Percentiles rank a stretch among this genome's conserved stretches.
Evolutionary conservation across 2,888 invertebrate species (phyloP).

Genomic region (Patella ulyssiponensis): DNA sequence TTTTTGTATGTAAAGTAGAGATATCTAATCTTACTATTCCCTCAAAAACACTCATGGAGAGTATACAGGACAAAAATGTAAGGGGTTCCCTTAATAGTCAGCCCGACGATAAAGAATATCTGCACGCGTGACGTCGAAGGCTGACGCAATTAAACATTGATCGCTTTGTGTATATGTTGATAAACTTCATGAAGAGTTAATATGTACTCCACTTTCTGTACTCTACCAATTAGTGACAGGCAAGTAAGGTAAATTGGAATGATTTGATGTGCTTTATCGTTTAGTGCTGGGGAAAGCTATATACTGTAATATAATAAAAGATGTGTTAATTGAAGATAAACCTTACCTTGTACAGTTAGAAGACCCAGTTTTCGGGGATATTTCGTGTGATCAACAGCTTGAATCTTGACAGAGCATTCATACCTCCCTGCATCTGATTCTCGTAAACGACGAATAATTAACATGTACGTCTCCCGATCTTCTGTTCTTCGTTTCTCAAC

Average conservation of each 20-base stretch:
- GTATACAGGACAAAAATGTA: too few relatives aligned
- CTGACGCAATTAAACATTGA: too few relatives aligned
- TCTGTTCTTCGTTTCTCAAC: slow-evolving; percentile 42
- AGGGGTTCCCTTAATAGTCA: too few relatives aligned
- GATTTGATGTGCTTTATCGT: not conserved
- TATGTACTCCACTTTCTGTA: too few relatives aligned
- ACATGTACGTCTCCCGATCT: slow-evolving; percentile 55
- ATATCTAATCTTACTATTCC: too few relatives aligned
- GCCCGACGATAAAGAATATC: too few relatives aligned
- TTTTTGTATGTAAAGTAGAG: too few relatives aligned
- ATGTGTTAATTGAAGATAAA: not conserved
- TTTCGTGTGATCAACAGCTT: slow-evolving; percentile 32
- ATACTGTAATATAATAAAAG: not conserved
- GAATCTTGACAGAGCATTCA: slow-evolving; percentile 58
- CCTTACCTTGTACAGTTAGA: slow-evolving; percentile 58
- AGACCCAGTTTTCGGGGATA: slow-evolving; percentile 56
- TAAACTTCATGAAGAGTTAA: too few relatives aligned
- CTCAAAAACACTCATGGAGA: too few relatives aligned
- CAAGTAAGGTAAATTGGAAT: not conserved
- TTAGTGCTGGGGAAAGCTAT: slow-evolving; percentile 14
- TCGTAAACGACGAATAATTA: slow-evolving; percentile 60
- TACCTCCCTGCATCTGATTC: slow-evolving; percentile 64
- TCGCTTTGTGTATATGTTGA: too few relatives aligned
- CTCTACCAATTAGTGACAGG: too few relatives aligned
- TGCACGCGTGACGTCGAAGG: too few relatives aligned